These are phyloP conservation scores for Ectobius pallidus DNA, from an alignment of 2,888 invertebrate species.

Conservation along the genomic window DNA sequence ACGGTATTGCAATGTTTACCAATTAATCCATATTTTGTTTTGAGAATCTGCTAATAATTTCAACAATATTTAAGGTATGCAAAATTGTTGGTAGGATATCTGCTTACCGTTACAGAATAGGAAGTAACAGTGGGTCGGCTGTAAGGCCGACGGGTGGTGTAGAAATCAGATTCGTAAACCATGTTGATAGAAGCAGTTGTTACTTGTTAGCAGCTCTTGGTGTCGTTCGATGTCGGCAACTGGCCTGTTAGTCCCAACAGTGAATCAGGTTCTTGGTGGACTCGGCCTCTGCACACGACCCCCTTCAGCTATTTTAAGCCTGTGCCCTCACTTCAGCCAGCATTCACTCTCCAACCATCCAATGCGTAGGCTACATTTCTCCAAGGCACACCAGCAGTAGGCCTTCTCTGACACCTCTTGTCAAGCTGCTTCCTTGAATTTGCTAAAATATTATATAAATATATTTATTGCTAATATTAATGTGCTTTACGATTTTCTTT, in stretches of 20 bases:
- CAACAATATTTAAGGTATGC: too few relatives aligned
- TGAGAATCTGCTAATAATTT: too few relatives aligned
- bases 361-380: background rate
- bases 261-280: background rate
- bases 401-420: background rate
- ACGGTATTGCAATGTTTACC: too few relatives aligned
- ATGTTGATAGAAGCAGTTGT: constrained; percentile 60
- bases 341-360: background rate
- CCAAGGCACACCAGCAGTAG: background rate
- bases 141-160: constrained; percentile 85
- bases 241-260: background rate
- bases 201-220: background rate
- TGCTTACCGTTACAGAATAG: constrained; percentile 81
- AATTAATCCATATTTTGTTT: too few relatives aligned
- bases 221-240: constrained; percentile 35
- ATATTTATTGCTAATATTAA: background rate
- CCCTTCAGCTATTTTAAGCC: background rate
- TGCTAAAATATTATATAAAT: too few relatives aligned
- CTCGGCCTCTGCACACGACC: background rate
- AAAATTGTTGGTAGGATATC: too few relatives aligned
- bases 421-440: background rate
- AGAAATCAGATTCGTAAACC: constrained; percentile 94
- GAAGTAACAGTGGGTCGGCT: constrained; percentile 70
- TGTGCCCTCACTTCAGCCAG: background rate
- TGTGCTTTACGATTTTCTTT: background rate